A percentile compares a stretch with the other conserved stretches of the same genome.
These are phyloP conservation scores for Agrypnia vestita DNA, from an alignment of 1,140 invertebrate species.

Conservation along the genomic window DNA sequence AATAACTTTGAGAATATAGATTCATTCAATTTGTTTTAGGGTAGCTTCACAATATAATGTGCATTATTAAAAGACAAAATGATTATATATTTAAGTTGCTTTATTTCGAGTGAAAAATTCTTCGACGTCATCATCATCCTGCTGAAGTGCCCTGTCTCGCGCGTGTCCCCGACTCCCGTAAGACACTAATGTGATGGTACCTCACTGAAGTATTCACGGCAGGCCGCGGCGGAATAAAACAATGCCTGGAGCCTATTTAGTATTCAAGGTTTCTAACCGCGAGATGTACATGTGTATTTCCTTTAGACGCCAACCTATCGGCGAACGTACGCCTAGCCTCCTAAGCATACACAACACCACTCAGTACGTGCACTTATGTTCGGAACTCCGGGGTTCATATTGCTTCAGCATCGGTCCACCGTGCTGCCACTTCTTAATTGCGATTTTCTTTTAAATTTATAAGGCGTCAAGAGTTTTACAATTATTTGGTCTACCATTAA, in stretches of 20 bases:
- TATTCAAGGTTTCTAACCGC: constrained; percentile 59
- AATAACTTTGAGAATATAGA: too few species aligned
- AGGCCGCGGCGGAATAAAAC: constrained; percentile 51
- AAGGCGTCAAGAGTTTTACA: too few species aligned
- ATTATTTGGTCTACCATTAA: too few species aligned
- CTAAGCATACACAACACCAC: constrained; percentile 54
- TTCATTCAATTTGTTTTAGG: too few species aligned
- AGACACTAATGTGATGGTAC: constrained; percentile 25
- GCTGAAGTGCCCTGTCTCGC: neutral
- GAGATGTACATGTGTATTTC: constrained; percentile 43
- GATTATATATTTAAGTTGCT: too few species aligned
- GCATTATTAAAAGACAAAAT: too few species aligned
- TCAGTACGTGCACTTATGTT: constrained; percentile 51
- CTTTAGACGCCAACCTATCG: constrained; percentile 54
- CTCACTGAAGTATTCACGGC: constrained; percentile 34
- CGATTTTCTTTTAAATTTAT: too few species aligned
- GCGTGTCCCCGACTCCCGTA: constrained; percentile 24
- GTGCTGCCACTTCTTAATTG: too few species aligned
- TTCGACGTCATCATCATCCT: constrained; percentile 1
- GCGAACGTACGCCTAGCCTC: constrained; percentile 53
- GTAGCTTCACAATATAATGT: too few species aligned
- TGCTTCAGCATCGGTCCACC: too few species aligned
- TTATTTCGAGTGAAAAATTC: too few species aligned
- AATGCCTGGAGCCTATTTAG: constrained; percentile 59
- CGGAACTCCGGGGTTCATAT: neutral